Conservation (phyloP, 2,113 vertebrate genomes). For the Callipepla californica region DNA sequence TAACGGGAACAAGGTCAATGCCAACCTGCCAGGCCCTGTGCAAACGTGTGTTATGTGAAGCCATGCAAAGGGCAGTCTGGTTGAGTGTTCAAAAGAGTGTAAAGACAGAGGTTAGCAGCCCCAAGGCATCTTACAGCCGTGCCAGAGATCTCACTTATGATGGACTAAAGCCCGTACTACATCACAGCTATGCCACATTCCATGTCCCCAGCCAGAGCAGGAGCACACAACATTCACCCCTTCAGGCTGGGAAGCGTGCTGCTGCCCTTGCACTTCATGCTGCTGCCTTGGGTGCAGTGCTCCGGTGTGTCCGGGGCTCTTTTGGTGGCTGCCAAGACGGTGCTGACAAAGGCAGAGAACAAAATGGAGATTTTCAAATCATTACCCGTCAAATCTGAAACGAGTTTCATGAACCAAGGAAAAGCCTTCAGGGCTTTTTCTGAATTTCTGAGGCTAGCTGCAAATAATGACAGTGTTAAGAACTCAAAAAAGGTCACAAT, state of each 20-base stretch:
- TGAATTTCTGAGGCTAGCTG: constrained; percentile 14
- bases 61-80: fast-evolving
- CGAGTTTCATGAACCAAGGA: constrained; percentile 41
- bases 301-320: not conserved
- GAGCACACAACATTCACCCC: not conserved
- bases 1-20: not conserved
- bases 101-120: not conserved
- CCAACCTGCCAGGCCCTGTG: fast-evolving
- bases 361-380: constrained; percentile 34
- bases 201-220: fast-evolving
- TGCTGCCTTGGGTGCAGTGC: not conserved
- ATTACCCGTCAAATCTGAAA: constrained; percentile 50
- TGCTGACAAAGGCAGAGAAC: constrained; percentile 5
- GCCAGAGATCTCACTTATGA: not conserved
- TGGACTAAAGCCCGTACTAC: fast-evolving
- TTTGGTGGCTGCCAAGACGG: not conserved
- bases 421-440: constrained; percentile 15
- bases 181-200: fast-evolving
- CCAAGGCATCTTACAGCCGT: fast-evolving
- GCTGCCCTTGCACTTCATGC: not conserved
- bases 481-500: constrained; percentile 28
- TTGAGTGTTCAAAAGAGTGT: fast-evolving
- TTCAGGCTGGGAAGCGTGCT: not conserved
- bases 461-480: constrained; percentile 5
- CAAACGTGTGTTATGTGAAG: not conserved